Base-by-base conservation (phyloP, 2,888 invertebrate species). In the Brenthis daphne region DNA sequence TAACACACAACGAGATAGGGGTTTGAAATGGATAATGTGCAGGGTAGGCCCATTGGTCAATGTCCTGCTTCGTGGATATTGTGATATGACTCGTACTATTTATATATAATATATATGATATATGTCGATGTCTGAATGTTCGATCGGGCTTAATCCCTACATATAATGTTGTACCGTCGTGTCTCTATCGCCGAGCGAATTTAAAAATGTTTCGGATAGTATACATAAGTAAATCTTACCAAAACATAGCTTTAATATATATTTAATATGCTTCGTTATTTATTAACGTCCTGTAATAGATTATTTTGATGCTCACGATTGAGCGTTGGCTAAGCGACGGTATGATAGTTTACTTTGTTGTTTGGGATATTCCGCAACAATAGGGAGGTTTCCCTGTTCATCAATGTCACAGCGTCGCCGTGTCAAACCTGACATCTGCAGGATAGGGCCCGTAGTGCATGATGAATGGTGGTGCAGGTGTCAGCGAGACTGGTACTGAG, bases 141-240 rank as follows among this genome's bases (percentile, higher is more conserved):
- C 16, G 48, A 13, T 8, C 43, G 12, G 20, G 47, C 12, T 11
- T 14, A 48, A 29, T n/a, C 29, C 29, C 16, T 43, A 43, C 43
- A n/a, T 37, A 8, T 43, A 11, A 11, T 37, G 37, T 48, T 58
- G 58, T 24, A 13, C 24, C 58, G 58, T 58, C 48, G 58, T 58
- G 47, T 58, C n/a, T 37, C 57, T 37, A 47, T 14, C 47, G 47
- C 16, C 20, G 24, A 43, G n/a, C 5, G 14, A 24, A 20, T 12
- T 20, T 20, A 56, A 24, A 58, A 16, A 13, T 13, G 6, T 51
- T n/a, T 51, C n/a, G 13, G 6, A n/a, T 51, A 51, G 2, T 51
- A 50, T 50, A 24, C 2, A 3, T 24, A 24, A 24, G 24, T 24
- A 24, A 24, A 24, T 24, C 3, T 24, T 24, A 24, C 24, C 24